Conservation (phyloP, 2,113 vertebrate genomes). For the Psilopsiagon aymara region DNA sequence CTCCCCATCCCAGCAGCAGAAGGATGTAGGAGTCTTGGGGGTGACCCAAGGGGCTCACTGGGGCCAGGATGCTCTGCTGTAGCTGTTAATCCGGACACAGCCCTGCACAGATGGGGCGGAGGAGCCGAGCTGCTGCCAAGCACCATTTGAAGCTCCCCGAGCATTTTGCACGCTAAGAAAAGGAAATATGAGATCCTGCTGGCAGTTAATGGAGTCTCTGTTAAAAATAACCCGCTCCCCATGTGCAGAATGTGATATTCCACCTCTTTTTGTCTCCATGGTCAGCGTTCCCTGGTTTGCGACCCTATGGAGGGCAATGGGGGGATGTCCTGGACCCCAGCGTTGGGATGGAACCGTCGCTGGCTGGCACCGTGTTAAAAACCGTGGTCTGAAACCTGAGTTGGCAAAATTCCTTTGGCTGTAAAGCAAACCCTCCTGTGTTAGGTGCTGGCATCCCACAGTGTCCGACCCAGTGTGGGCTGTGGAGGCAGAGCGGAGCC, state of each 20-base stretch:
- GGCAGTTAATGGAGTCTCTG: not conserved
- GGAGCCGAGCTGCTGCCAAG: not conserved
- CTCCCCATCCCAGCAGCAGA: not conserved
- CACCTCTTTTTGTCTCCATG: no score
- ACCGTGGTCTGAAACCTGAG: not conserved
- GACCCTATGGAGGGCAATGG: not conserved
- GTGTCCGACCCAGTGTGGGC: not conserved
- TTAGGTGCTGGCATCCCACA: accelerated
- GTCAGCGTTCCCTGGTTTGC: not conserved
- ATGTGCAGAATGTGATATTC: not conserved
- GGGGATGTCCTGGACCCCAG: not conserved
- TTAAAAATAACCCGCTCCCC: not conserved
- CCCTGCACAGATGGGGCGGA: not conserved
- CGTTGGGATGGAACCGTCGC: accelerated
- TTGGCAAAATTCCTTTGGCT: not conserved
- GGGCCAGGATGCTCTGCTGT: not conserved
- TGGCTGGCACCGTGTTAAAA: not conserved
- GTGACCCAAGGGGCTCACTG: not conserved
- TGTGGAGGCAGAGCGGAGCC: not conserved
- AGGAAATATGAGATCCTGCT: not conserved
- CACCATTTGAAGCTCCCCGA: not conserved
- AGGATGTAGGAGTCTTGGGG: not conserved
- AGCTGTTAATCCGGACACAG: not conserved
- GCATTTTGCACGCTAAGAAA: not conserved
- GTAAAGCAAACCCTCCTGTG: accelerated